Evolutionary conservation across 2,113 vertebrate genomes (phyloP).

Genomic region (Pseudorectes ferrugineus): DNA sequence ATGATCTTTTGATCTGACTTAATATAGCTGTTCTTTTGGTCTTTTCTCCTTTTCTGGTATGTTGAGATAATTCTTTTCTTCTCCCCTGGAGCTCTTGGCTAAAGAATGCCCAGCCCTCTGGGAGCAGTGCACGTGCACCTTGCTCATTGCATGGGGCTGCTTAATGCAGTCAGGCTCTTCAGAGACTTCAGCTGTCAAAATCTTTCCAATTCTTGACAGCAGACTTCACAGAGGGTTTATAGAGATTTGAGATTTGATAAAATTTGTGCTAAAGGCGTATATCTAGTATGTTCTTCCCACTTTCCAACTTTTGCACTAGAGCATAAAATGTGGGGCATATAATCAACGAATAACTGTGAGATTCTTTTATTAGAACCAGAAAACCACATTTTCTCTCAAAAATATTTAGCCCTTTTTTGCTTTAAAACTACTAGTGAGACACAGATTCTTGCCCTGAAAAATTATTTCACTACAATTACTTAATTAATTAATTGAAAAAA

Average conservation of each 20-base stretch:
- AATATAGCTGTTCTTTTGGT: not conserved
- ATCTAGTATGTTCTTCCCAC: not conserved
- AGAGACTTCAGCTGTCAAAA: constrained; percentile 47
- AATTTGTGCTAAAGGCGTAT: constrained; percentile 20
- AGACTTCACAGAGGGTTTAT: not conserved
- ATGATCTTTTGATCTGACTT: not conserved
- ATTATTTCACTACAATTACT: not conserved
- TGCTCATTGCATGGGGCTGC: not conserved
- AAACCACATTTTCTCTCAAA: not conserved
- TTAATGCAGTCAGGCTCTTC: constrained; percentile 20
- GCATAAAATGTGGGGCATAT: not conserved
- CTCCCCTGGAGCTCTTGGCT: not conserved
- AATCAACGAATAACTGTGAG: not conserved
- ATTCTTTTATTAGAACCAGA: not conserved
- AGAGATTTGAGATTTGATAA: constrained; percentile 17
- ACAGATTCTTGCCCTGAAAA: not conserved
- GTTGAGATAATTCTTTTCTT: not conserved
- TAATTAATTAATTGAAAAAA: not conserved
- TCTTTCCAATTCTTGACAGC: not conserved
- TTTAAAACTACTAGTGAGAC: not conserved
- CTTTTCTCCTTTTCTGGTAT: not conserved
- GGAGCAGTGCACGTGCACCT: not conserved
- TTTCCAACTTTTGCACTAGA: not conserved
- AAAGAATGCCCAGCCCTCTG: not conserved
- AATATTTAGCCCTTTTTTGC: not conserved